phyloP scores from a whole-genome alignment of 2,888 invertebrate genomes.

The Morinoia aosen region DNA sequence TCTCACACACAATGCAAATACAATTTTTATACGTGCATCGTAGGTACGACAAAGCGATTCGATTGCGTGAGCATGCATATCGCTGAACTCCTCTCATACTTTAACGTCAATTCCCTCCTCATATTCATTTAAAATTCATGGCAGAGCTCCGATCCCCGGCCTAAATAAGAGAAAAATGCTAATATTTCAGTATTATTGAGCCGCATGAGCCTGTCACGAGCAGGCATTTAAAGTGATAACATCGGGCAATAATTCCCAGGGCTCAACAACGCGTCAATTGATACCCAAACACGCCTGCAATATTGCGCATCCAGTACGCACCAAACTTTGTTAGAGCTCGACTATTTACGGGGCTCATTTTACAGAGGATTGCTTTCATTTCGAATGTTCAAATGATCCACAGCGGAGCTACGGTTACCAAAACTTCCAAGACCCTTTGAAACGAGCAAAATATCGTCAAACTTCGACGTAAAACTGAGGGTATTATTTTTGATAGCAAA shows the following conservation, averaged over 20 bases:
- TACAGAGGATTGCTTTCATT: background rate
- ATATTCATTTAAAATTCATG: background rate
- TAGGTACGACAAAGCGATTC: background rate
- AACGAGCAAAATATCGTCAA: background rate
- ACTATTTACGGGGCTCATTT: background rate
- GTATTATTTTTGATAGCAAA: background rate
- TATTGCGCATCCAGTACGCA: background rate
- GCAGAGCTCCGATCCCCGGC: background rate
- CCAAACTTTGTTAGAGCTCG: background rate
- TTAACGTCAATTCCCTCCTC: background rate
- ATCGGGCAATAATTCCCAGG: background rate
- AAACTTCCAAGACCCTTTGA: background rate
- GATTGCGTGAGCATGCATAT: background rate
- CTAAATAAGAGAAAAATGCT: background rate
- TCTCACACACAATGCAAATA: too few relatives aligned
- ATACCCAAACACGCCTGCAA: background rate
- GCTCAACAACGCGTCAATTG: background rate
- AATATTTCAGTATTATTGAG: slow-evolving; percentile 4
- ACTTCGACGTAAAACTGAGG: background rate
- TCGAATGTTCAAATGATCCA: background rate
- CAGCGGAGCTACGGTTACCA: background rate
- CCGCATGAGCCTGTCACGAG: background rate
- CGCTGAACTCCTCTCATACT: background rate
- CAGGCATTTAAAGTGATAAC: background rate
- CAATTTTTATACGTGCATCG: too few relatives aligned